phyloP scores from a whole-genome alignment of 92 coral and sea anemone species.

The Porites cylindrica region DNA sequence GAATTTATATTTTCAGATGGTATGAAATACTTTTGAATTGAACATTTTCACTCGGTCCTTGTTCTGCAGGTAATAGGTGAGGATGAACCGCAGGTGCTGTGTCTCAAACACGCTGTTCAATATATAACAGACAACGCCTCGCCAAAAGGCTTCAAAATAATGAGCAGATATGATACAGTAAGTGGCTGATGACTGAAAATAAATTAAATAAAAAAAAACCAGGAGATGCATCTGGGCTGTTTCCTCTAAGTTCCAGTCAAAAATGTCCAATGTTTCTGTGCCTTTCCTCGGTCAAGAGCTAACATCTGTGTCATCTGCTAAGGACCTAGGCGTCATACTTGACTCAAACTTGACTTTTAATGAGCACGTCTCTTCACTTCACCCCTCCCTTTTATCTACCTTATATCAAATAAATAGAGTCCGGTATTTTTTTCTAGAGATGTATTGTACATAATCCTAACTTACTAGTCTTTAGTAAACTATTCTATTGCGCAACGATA shows the following conservation, averaged over 20 bases:
- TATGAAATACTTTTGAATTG: no score
- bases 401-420: not conserved
- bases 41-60: no score
- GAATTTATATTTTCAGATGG: no score
- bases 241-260: not conserved
- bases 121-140: slow-evolving; percentile 48
- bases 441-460: not conserved
- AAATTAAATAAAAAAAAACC: no score
- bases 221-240: no score
- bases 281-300: not conserved
- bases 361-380: not conserved
- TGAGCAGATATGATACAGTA: slow-evolving; percentile 48
- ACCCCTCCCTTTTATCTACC: not conserved
- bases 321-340: not conserved
- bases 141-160: slow-evolving; percentile 42
- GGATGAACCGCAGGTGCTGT: slow-evolving; percentile 59
- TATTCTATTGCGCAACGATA: not conserved
- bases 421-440: no score
- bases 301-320: not conserved
- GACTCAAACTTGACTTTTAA: not conserved
- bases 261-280: not conserved
- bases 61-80: slow-evolving; percentile 58
- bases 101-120: slow-evolving; percentile 63
- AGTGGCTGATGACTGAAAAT: not conserved
- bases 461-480: not conserved